phyloP scores from a whole-genome alignment of 2,888 invertebrate genomes.

The Tricholauxania praeusta region DNA sequence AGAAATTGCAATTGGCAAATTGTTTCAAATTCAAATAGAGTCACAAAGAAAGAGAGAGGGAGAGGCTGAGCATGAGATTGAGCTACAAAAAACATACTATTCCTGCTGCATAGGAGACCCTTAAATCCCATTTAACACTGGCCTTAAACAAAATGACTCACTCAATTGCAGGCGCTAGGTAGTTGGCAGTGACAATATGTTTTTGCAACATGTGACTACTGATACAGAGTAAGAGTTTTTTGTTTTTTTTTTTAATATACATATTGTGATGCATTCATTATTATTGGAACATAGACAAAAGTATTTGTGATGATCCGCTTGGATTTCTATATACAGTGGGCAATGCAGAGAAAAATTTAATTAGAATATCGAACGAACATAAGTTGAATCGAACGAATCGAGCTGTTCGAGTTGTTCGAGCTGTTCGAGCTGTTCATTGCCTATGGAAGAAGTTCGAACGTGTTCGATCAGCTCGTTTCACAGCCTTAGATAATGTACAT shows the following conservation, averaged over 20 bases:
- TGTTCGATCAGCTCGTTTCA: no score
- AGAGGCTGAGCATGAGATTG: not conserved
- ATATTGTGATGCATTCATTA: no score
- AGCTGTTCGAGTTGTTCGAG: no score
- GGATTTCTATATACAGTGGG: conserved; percentile 8
- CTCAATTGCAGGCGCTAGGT: not conserved
- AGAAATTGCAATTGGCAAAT: conserved; percentile 25
- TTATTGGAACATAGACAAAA: conserved; percentile 15
- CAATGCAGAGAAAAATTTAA: no score
- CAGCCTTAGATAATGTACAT: no score
- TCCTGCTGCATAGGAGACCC: not conserved
- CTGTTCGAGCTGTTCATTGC: no score
- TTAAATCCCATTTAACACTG: not conserved
- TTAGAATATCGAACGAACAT: no score
- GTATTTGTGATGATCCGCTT: conserved; percentile 16
- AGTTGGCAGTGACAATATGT: not conserved
- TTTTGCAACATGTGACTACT: conserved; percentile 27
- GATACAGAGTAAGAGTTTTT: no score
- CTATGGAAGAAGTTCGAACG: no score
- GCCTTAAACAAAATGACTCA: not conserved
- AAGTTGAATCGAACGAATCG: no score
- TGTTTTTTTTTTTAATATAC: no score
- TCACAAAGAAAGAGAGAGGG: not conserved
- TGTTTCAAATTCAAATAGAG: not conserved
- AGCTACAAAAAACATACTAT: not conserved